Conservation (phyloP, 1,140 invertebrate genomes). For the Anagrus nilaparvatae region DNA sequence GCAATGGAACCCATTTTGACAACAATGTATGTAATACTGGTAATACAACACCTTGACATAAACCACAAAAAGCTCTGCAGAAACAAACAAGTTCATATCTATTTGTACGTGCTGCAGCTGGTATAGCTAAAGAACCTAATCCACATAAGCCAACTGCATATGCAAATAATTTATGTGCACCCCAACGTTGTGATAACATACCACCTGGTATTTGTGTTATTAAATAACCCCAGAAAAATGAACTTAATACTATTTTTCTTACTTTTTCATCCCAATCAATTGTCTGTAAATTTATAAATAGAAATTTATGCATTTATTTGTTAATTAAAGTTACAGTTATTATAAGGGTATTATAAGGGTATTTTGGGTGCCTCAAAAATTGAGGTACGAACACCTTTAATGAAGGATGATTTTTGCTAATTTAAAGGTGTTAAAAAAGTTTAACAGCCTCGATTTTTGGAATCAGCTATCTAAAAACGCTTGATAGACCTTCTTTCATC, state of each 20-base stretch:
- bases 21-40: conserved; percentile 69
- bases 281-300: conserved; percentile 18
- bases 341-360: too few relatives aligned
- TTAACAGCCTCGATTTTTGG: too few relatives aligned
- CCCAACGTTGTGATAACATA: conserved; percentile 38
- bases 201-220: conserved; percentile 48
- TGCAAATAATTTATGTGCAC: conserved; percentile 41
- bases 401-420: too few relatives aligned
- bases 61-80: conserved; percentile 61
- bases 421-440: too few relatives aligned
- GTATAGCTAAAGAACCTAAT: conserved; percentile 39
- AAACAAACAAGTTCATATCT: conserved; percentile 51
- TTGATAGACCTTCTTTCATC: too few relatives aligned
- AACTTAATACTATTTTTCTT: conserved; percentile 44
- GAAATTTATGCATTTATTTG: too few relatives aligned
- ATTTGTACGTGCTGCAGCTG: conserved; percentile 33
- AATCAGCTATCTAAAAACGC: too few relatives aligned
- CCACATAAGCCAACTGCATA: conserved; percentile 35
- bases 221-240: conserved; percentile 46
- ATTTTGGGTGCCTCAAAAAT: too few relatives aligned
- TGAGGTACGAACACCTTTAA: too few relatives aligned
- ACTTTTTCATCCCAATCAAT: conserved; percentile 41
- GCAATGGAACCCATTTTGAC: conserved; percentile 66
- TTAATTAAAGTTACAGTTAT: conserved; percentile 23
- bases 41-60: conserved; percentile 68